Conservation (phyloP, 2,888 invertebrate genomes). For the Eledona agricola region DNA sequence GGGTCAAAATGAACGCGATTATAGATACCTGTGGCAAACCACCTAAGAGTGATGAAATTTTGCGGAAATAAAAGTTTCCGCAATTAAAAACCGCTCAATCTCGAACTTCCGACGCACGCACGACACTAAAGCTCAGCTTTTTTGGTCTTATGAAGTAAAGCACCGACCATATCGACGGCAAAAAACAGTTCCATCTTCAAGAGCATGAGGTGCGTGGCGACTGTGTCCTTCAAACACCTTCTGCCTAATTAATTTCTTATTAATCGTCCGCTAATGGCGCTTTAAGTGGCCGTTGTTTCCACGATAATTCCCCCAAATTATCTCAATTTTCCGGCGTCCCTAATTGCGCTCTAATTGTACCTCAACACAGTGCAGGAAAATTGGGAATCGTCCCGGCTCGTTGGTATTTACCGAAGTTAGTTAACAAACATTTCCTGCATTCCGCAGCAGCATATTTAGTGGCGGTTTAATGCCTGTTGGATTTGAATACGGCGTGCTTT, state of each 20-base stretch:
- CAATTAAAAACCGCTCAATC: too few species aligned
- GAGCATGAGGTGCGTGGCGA: too few species aligned
- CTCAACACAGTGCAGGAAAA: slow-evolving; percentile 1
- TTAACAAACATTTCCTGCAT: slow-evolving; percentile 39
- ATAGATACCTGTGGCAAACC: too few species aligned
- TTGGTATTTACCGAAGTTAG: slow-evolving; percentile 15
- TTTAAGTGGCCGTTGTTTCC: slow-evolving; percentile 28
- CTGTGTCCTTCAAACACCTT: slow-evolving; percentile 31
- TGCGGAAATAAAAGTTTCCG: too few species aligned
- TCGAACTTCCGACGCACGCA: too few species aligned
- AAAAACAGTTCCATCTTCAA: too few species aligned
- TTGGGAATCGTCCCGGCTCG: slow-evolving; percentile 5
- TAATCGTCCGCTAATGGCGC: slow-evolving; percentile 33
- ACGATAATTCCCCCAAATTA: slow-evolving; percentile 29
- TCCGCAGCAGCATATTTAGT: slow-evolving; percentile 36
- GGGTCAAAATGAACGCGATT: too few species aligned
- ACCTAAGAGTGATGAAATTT: too few species aligned
- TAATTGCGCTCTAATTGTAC: slow-evolving; percentile 30
- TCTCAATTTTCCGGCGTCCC: slow-evolving; percentile 20
- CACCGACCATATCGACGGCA: too few species aligned
- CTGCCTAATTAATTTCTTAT: slow-evolving; percentile 30
- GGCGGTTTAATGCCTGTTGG: slow-evolving; percentile 28
- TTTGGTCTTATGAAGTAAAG: too few species aligned
- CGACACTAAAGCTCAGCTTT: too few species aligned
- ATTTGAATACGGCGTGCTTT: slow-evolving; percentile 37